Conservation (phyloP, 2,888 invertebrate species). For the Tiliacea citrago region DNA sequence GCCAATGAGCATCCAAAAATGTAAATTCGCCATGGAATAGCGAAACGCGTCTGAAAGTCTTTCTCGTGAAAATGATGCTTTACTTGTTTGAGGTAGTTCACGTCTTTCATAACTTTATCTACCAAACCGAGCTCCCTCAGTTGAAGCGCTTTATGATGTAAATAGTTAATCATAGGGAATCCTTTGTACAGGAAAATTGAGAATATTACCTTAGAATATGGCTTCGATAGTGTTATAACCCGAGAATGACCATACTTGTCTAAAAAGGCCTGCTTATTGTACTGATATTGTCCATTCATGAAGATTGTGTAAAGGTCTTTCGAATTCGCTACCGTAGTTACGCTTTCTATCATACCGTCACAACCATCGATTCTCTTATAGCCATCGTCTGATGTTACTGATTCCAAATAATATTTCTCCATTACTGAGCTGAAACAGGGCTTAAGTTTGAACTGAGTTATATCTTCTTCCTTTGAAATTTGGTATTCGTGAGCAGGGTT, state of each 20-base stretch:
- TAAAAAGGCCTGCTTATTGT: constrained; percentile 67
- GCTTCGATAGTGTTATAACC: constrained; percentile 66
- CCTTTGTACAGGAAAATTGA: constrained; percentile 80
- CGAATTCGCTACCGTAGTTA: constrained; percentile 70
- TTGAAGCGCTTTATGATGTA: constrained; percentile 67
- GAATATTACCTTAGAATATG: constrained; percentile 74
- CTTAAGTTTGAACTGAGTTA: constrained; percentile 29
- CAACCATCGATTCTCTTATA: constrained; percentile 42
- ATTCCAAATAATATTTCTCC: constrained; percentile 59
- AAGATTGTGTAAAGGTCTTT: constrained; percentile 70
- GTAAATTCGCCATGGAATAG: constrained; percentile 74
- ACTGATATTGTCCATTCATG: constrained; percentile 70
- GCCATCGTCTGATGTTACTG: constrained; percentile 32
- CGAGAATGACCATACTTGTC: constrained; percentile 67
- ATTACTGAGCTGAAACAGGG: constrained; percentile 58
- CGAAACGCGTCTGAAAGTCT: constrained; percentile 48
- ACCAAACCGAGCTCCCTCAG: constrained; percentile 77
- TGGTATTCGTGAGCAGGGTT: constrained; percentile 64
- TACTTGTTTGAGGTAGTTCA: constrained; percentile 53
- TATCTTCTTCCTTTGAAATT: constrained; percentile 57
- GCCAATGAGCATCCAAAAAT: constrained; percentile 67
- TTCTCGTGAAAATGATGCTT: constrained; percentile 52
- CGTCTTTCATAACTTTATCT: constrained; percentile 61
- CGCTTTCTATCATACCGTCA: constrained; percentile 64
- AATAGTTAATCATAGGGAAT: constrained; percentile 72